Base-by-base conservation (phyloP, 1,140 invertebrate species). In the Eumaeus atala region DNA sequence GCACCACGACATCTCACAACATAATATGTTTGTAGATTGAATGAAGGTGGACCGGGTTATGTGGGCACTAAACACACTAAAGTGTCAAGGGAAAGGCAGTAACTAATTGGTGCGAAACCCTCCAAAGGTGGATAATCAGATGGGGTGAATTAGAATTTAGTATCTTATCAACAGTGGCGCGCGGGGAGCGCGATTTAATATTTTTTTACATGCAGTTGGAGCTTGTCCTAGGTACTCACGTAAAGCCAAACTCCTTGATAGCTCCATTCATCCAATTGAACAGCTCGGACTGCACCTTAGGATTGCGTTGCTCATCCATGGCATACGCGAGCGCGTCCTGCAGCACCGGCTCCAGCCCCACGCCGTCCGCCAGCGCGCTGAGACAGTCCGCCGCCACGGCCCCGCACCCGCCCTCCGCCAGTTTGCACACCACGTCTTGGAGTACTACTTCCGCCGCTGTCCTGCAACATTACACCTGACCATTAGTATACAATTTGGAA, bases 241-340 rank as follows among this genome's bases (percentile, higher is more conserved):
- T 68, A 54, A 84, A 78, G 9, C 96, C 96, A 90, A 97, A 97
- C 71, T 97, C 95, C 60, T 91, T 91, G 0, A 97, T 89, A 14
- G 94, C 92, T 38, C 88, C 90, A 3, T 91, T 87, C 34, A 96
- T 85, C 95, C 96, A 97, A 28, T 91, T 87, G 12, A 97, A 88
- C 48, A 94, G 89, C 82, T 97, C 95, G 10, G 94, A 92, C 67
- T 97, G 95, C 35, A 97, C 95, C 78, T 97, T 97, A 0, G 96
- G 96, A 77, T 94, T 97, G 83, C 96, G 97, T 77, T 97, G 95
- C 2, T 78, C 76, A 73, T 91, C 92, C 77, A 96, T 95, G 0
- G 94, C 93, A 75, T 91, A 93, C 6, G 90, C 88, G 1, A 95
- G 69, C 4, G 94, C 91, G 73, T 93, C 91, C 42, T 90, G 89